Evolutionary conservation across 2,113 vertebrate genomes (phyloP), one percentile per base, ranked within the genome.

Genomic region (Heterotilapia buettikoferi): DNA sequence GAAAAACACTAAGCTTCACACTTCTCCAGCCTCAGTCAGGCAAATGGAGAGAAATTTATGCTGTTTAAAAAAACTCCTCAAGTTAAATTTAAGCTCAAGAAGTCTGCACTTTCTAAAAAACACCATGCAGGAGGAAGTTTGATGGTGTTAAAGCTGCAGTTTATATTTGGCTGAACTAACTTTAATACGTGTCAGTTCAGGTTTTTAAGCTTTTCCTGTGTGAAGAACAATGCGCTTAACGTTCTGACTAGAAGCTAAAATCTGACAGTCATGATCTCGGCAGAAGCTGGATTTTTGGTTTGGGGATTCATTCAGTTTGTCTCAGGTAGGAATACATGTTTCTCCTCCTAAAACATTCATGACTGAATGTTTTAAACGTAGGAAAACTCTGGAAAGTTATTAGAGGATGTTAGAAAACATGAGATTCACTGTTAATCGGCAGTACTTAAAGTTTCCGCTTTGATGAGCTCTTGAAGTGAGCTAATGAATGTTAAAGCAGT

Each of bases 191-290:
- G 1, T 33, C 59, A 63, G 2, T 36, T 66, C 9, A 0, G 18
- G 12, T 57, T 63, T 6, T 63, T 7, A 33, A n/a, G 31, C 6
- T 4, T 36, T 5, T 66, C 6, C 9, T 66, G 18, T 66, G 1
- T 59, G 4, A 29, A 0, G 0, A 59, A 59, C 56, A 59, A 59
- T 16, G 7, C 66, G 2, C 13, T 16, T 14, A 33, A 71, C 21
- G 2, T 45, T 71, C 2, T n/a, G 56, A 16, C 24, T 6, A 33
- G 5, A 19, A 40, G 36, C 33, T 2, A 33, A 66, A 50, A 21
- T 40, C 29, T 21, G 80, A 43, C 59, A 71, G 50, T 11, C 59
- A 80, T 88, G 86, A 40, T 31, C 6, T 11, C 13, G 18, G 3
- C 29, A 52, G 52, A 38, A 81, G 61, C 0, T 61, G 61, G 38